Evolutionary conservation across 2,888 invertebrate species (phyloP), one percentile per base, ranked within the genome.

Genomic region (Rotaria macrura): DNA sequence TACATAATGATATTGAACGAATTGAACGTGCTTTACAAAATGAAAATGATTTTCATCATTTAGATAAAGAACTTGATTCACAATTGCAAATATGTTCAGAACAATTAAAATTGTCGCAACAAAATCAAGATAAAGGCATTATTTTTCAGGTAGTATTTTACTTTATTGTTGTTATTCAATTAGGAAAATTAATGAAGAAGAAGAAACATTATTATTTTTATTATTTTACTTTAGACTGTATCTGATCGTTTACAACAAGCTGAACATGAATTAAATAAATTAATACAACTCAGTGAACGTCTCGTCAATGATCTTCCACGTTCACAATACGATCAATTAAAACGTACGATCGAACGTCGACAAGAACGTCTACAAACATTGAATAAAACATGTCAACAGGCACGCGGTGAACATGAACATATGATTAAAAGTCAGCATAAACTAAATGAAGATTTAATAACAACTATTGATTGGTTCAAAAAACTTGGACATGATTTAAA

Each of bases 1-100:
- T 79, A 5, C 40, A 43, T 79, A 79, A 79, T 79, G 79, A 79
- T n/a, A 79, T 79, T n/a, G 79, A 79, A 79, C 23, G 79, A n/a
- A 79, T 79, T 10, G 79, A 79, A 79, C 4, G 79, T 14, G 10
- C 17, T 79, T n/a, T 79, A 43, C 79, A 79, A 79, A 43, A 25
- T 5, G 79, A 79, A 79, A 79, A 43, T 43, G 43, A 79, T 25
- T 43, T 79, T 12, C n/a, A 79, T 79, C 7, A 43, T 43, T n/a
- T 79, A 12, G 79, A 79, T 25, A 40, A 43, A 20, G 79, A 79
- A 43, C 25, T 79, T 43, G 79, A 79, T 43, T n/a, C 43, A n/a
- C 9, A 14, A 43, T 43, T 79, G n/a, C 40, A 79, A 14, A 12
- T 43, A 25, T 79, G 12, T 25, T 1, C 79, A 7, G 79, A 79